Percentiles rank a stretch among this genome's conserved stretches.
Evolutionary conservation across 1,140 invertebrate genomes (phyloP).

Genomic region (Brachionus paranguensis): DNA sequence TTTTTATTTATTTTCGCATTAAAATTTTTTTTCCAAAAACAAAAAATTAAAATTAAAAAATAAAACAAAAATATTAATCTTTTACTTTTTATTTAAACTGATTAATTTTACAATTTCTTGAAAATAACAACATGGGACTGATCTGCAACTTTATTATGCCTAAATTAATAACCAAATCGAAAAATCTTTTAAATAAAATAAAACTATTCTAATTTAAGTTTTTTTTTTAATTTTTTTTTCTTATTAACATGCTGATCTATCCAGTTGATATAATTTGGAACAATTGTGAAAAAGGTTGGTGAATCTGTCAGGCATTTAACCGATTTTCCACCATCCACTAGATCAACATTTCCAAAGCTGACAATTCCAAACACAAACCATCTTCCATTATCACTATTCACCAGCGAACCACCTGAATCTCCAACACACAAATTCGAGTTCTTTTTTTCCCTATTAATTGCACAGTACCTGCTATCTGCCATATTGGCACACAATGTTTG

Average conservation of each 20-base stretch:
- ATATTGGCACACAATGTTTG: not conserved
- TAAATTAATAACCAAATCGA: too few relatives aligned
- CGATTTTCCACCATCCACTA: not conserved
- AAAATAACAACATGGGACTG: too few relatives aligned
- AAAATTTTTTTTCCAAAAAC: too few relatives aligned
- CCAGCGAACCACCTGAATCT: slow-evolving; percentile 3
- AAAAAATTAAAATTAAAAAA: too few relatives aligned
- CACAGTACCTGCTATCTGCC: not conserved
- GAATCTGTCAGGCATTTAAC: not conserved
- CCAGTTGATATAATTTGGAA: slow-evolving; percentile 4
- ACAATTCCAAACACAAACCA: slow-evolving; percentile 12
- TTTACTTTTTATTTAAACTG: too few relatives aligned
- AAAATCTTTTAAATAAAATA: too few relatives aligned
- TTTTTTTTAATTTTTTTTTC: too few relatives aligned
- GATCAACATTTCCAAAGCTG: not conserved
- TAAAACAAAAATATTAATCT: too few relatives aligned
- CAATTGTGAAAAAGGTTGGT: not conserved
- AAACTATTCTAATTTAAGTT: too few relatives aligned
- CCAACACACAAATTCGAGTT: slow-evolving; percentile 7
- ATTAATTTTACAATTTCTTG: too few relatives aligned
- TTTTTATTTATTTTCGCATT: too few relatives aligned
- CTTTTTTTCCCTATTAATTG: not conserved
- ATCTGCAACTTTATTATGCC: too few relatives aligned
- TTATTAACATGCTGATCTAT: not conserved
- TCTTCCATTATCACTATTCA: not conserved